phyloP scores from a whole-genome alignment of 2,888 invertebrate species.

The Pachymerium ferrugineum region DNA sequence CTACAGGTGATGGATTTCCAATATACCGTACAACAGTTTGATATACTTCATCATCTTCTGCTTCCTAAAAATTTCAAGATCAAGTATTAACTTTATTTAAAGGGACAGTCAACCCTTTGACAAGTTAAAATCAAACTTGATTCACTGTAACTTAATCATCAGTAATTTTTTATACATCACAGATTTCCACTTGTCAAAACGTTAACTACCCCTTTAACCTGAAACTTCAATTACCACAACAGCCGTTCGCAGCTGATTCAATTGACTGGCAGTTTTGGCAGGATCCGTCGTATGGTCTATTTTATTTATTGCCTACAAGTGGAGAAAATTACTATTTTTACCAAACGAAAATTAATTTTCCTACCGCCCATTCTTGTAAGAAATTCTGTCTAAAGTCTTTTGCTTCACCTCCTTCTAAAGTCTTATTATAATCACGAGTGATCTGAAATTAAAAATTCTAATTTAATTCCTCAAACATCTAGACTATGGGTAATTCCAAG shows the following conservation, averaged over 20 bases:
- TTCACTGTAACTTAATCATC: too few species aligned
- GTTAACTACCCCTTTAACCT: too few species aligned
- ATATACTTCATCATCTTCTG: slow-evolving; percentile 36
- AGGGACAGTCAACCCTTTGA: too few species aligned
- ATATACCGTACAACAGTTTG: slow-evolving; percentile 31
- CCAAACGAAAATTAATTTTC: too few species aligned
- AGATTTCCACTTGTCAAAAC: too few species aligned
- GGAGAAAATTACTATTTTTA: too few species aligned
- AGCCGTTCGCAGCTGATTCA: slow-evolving; percentile 16
- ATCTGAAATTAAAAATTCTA: slow-evolving; percentile 41
- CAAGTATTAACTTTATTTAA: too few species aligned
- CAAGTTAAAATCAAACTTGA: too few species aligned
- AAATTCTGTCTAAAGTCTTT: slow-evolving; percentile 27
- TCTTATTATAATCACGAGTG: slow-evolving; percentile 62
- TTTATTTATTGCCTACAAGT: slow-evolving; percentile 28
- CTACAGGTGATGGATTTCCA: slow-evolving; percentile 25
- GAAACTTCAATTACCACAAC: too few species aligned
- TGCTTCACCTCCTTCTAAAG: slow-evolving; percentile 45
- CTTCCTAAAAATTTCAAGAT: slow-evolving; percentile 14
- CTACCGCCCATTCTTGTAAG: slow-evolving; percentile 33
- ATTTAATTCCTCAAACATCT: slow-evolving; percentile 21
- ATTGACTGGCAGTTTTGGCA: not conserved
- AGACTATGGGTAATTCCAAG: too few species aligned
- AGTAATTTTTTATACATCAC: too few species aligned
- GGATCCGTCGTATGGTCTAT: not conserved